A percentile compares a stretch with the other conserved stretches of the same genome.
These are phyloP conservation scores for Casuarius casuarius DNA, from an alignment of 2,113 vertebrate species.

Conservation along the genomic window DNA sequence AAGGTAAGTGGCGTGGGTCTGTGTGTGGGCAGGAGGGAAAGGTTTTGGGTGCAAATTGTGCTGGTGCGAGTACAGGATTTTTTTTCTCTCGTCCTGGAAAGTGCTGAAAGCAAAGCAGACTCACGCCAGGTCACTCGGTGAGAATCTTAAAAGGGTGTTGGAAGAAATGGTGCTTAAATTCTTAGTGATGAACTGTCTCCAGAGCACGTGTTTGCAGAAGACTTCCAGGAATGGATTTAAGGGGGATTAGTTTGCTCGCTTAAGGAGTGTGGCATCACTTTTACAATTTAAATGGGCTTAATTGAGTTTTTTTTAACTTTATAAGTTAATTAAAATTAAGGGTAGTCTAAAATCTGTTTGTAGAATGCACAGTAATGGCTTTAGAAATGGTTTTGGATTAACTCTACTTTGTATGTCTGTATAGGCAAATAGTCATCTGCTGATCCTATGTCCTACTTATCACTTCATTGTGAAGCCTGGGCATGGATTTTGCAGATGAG, in stretches of 20 bases:
- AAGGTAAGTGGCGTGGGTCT: constrained; percentile 77
- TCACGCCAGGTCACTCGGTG: background rate
- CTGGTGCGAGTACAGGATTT: background rate
- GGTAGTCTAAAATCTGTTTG: constrained; percentile 27
- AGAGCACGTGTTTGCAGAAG: background rate
- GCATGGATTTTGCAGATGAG: constrained; percentile 40
- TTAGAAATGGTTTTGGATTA: constrained; percentile 37
- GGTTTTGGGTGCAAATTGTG: background rate
- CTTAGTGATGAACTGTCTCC: background rate
- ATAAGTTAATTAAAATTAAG: constrained; percentile 58
- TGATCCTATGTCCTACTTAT: background rate
- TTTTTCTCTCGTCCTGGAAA: background rate
- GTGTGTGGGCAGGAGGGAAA: background rate
- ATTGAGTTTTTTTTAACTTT: constrained; percentile 47
- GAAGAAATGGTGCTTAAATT: rapidly evolving
- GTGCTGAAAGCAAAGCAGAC: background rate
- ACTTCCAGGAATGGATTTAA: background rate
- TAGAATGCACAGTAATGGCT: constrained; percentile 22
- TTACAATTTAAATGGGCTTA: constrained; percentile 28
- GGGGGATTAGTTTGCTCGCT: background rate
- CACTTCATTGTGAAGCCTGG: background rate
- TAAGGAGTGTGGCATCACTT: background rate
- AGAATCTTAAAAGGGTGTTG: background rate
- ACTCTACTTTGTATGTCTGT: background rate
- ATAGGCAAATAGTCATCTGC: background rate